Evolutionary conservation across 2,888 invertebrate species (phyloP).

Genomic region (Cosmopolites sordidus): DNA sequence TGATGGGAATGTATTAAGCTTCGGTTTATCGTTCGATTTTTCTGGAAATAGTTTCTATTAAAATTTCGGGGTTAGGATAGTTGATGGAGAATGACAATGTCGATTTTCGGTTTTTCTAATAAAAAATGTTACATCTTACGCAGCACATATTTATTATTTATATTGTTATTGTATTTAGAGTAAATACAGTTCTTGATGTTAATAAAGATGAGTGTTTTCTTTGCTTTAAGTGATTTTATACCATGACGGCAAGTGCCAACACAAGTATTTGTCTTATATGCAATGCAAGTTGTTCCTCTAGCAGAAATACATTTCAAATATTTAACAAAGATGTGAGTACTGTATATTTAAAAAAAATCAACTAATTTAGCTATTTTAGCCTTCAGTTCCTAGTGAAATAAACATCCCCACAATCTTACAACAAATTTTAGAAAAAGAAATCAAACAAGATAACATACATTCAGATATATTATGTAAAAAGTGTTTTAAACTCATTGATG

Average conservation of each 20-base stretch:
- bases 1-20: too few relatives aligned
- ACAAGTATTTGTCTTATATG: conserved; percentile 57
- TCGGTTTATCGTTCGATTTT: conserved; percentile 21
- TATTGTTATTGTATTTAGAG: background rate
- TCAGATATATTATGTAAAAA: conserved; percentile 62
- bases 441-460: conserved; percentile 54
- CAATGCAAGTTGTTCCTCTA: conserved; percentile 54
- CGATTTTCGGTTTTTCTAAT: conserved; percentile 3
- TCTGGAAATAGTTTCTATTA: too few relatives aligned
- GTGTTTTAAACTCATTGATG: conserved; percentile 60
- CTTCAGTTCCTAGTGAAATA: conserved; percentile 11
- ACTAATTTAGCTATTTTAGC: conserved; percentile 15
- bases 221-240: too few relatives aligned
- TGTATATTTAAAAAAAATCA: conserved; percentile 1
- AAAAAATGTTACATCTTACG: background rate
- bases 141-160: background rate
- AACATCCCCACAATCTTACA: conserved; percentile 38
- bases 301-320: conserved; percentile 53
- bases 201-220: too few relatives aligned
- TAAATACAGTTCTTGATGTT: too few relatives aligned
- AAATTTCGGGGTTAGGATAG: too few relatives aligned
- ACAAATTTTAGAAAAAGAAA: conserved; percentile 49
- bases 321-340: conserved; percentile 48
- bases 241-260: background rate
- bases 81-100: too few relatives aligned